Evolutionary conservation across 2,113 vertebrate genomes (phyloP).

Genomic region (Catharus minimus): DNA sequence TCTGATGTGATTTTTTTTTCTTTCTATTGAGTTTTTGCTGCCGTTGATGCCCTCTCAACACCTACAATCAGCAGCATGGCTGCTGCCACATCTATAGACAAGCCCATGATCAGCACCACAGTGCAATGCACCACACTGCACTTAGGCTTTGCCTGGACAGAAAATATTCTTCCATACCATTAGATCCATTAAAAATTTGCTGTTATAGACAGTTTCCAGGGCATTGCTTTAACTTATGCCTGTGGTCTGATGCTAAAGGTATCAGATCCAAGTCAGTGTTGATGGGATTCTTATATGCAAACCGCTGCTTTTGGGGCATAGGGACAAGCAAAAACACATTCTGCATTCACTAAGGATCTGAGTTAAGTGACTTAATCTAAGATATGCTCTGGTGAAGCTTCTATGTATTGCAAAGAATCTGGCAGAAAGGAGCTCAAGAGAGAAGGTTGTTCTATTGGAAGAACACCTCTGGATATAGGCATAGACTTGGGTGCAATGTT

Average conservation of each 20-base stretch:
- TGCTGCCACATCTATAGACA: neutral
- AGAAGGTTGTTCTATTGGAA: neutral
- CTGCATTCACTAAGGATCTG: neutral
- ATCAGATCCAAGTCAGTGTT: neutral
- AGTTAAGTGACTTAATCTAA: neutral
- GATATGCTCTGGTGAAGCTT: neutral
- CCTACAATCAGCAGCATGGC: neutral
- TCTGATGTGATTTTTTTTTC: neutral
- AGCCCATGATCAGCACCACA: fast-evolving
- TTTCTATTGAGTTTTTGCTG: neutral
- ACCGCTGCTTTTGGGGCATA: neutral
- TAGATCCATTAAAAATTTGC: neutral
- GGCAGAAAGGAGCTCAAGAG: neutral
- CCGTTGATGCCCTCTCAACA: neutral
- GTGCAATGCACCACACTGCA: neutral
- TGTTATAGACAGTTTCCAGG: neutral
- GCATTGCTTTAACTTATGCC: neutral
- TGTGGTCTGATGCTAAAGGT: neutral
- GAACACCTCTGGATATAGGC: neutral
- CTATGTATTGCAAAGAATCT: neutral
- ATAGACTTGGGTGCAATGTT: neutral
- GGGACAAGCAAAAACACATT: neutral
- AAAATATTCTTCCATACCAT: neutral
- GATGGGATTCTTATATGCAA: neutral
- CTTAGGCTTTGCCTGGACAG: neutral